Conservation (phyloP, 2,113 vertebrate species). For the Hydropotes inermis region DNA sequence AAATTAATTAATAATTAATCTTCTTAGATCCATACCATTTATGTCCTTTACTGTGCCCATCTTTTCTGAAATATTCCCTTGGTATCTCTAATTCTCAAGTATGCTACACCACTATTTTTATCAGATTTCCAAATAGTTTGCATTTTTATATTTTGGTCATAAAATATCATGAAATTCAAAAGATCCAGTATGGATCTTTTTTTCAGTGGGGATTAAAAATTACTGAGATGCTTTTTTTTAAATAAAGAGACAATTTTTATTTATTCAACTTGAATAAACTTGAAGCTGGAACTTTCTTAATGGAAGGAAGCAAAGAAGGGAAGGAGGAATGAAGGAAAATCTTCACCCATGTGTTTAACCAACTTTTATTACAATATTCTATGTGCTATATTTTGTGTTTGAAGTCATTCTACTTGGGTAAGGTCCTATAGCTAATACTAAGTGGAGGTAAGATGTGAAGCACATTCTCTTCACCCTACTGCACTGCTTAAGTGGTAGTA, state of each 20-base stretch:
- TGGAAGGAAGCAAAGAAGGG: rapidly evolving
- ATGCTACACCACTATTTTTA: slow-evolving; percentile 52
- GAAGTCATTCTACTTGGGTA: background rate
- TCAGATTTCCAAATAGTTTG: slow-evolving; percentile 50
- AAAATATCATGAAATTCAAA: slow-evolving; percentile 55
- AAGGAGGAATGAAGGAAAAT: background rate
- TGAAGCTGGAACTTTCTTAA: background rate
- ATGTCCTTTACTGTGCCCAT: background rate
- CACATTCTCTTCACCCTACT: background rate
- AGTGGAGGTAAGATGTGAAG: background rate
- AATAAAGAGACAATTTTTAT: background rate
- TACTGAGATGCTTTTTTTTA: background rate
- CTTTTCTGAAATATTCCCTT: background rate
- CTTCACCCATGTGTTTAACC: background rate
- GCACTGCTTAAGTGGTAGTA: too few species aligned
- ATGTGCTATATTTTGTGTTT: background rate
- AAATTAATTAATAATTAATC: background rate
- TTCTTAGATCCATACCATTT: background rate
- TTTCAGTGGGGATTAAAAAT: slow-evolving; percentile 48
- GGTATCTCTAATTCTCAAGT: background rate
- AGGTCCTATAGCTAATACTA: background rate
- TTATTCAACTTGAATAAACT: background rate
- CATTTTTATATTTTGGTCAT: slow-evolving; percentile 59
- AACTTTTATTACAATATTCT: background rate
- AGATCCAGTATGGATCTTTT: background rate